Evolutionary conservation across 2,113 vertebrate genomes (phyloP), one percentile per base, ranked within the genome.

Genomic region (Grammomys surdaster): DNA sequence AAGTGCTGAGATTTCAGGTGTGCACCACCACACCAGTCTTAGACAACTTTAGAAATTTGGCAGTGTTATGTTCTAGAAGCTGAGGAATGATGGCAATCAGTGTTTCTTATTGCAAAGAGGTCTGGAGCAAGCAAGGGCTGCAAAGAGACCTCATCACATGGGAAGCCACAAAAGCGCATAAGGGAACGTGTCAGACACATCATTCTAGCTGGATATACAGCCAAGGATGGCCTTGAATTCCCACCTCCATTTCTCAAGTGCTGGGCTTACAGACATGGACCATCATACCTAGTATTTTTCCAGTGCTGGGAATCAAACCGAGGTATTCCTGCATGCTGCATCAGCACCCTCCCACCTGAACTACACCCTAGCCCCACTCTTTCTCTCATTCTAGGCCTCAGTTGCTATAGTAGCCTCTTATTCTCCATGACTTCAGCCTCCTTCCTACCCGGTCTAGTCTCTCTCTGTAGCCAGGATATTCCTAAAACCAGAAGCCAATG

Each of bases 41-140:
- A 70, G 88, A 89, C 67, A 16, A 84, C 46, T 88, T 94, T 82
- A 40, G 58, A 69, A 84, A 46, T 90, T 94, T 93, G 87, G 56
- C 31, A 81, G 51, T 81, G 10, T 48, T 65, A 73, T 60, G 7
- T 92, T 63, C 70, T 93, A 51, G 76, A 85, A 86, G 67, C 58
- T 54, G 78, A 82, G 58, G 70, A 95, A 65, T 85, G 70, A 70
- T 0, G 56, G 26, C n/a, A 7, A 36, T 89, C 14, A 4, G 54
- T 90, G 0, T 54, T 13, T 87, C 46, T 92, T 24, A 31, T 31
- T 58, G 46, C 0, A 0, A 89, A 94, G 10, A 48, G 40, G 43
- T 60, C 70, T 40, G 28, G 51, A 26, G 20, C 67, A 0, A 14
- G 20, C 16, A 58, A 46, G 28, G 76, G 40, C 26, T 58, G 24